Evolutionary conservation across 2,888 invertebrate species (phyloP).

Genomic region (Hecatera dysodea): DNA sequence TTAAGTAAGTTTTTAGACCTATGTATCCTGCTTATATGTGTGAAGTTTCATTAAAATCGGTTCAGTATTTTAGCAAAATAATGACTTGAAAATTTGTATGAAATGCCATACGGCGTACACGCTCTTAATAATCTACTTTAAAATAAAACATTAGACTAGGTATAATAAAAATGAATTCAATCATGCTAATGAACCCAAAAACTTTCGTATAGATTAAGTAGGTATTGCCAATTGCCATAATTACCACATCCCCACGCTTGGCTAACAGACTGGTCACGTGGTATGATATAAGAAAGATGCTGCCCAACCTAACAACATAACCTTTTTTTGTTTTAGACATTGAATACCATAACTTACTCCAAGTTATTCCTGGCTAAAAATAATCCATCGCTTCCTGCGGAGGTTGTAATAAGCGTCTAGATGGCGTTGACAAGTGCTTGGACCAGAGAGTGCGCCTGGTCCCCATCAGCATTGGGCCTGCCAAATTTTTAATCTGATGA

Average conservation of each 20-base stretch:
- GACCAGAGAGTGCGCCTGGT: conserved; percentile 55
- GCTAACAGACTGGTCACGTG: conserved; percentile 5
- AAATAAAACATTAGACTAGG: neutral
- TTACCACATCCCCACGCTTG: conserved; percentile 5
- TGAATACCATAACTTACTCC: conserved; percentile 47
- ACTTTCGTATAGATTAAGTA: neutral
- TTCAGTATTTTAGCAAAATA: no score
- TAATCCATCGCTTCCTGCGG: conserved; percentile 51
- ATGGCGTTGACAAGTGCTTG: conserved; percentile 54
- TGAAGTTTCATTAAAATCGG: no score
- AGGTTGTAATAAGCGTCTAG: conserved; percentile 55
- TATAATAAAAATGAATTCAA: neutral
- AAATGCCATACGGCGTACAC: no score
- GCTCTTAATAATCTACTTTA: no score
- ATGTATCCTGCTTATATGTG: no score
- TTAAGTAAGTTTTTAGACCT: no score
- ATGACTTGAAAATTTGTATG: no score
- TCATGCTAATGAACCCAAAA: neutral
- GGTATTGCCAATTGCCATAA: neutral
- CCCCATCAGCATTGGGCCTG: conserved; percentile 55
- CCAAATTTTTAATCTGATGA: conserved; percentile 55
- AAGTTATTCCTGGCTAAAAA: conserved; percentile 44
- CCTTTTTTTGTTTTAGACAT: conserved; percentile 16
- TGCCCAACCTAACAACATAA: conserved; percentile 6
- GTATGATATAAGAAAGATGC: conserved; percentile 15